These are phyloP conservation scores for Dromius quadrimaculatus DNA, from an alignment of 2,888 invertebrate genomes.

Conservation along the genomic window DNA sequence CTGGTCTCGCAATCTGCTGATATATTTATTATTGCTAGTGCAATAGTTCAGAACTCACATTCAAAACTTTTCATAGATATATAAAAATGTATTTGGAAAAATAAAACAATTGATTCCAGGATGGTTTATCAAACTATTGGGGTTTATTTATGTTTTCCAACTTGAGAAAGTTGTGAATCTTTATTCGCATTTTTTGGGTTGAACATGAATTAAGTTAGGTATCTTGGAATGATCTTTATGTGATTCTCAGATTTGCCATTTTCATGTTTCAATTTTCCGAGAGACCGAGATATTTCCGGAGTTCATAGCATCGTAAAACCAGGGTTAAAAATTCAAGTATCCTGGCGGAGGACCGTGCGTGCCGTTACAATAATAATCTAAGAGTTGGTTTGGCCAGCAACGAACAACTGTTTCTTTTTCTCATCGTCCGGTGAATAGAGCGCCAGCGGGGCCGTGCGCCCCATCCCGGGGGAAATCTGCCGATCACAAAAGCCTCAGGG, in stretches of 20 bases:
- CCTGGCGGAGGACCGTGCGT: not conserved
- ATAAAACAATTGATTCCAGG: too few species aligned
- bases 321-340: conserved; percentile 27
- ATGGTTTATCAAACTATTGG: too few species aligned
- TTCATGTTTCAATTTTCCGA: not conserved
- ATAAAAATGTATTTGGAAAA: too few species aligned
- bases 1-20: not conserved
- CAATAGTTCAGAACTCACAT: not conserved
- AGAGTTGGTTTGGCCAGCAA: not conserved
- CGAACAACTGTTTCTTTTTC: conserved; percentile 26
- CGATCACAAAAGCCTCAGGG: conserved; percentile 60
- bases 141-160: too few species aligned
- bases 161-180: too few species aligned
- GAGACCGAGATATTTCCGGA: not conserved
- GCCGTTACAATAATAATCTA: not conserved
- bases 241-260: conserved; percentile 8
- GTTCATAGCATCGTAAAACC: conserved; percentile 17
- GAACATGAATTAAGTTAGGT: too few species aligned
- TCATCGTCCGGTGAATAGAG: conserved; percentile 54
- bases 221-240: too few species aligned
- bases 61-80: too few species aligned
- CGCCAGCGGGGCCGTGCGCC: conserved; percentile 54
- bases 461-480: conserved; percentile 61
- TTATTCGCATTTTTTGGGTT: too few species aligned
- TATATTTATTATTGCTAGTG: conserved; percentile 7